A percentile compares a stretch with the other conserved stretches of the same genome.
Conservation (phyloP, 2,113 vertebrate species). For the Catharus minimus region DNA sequence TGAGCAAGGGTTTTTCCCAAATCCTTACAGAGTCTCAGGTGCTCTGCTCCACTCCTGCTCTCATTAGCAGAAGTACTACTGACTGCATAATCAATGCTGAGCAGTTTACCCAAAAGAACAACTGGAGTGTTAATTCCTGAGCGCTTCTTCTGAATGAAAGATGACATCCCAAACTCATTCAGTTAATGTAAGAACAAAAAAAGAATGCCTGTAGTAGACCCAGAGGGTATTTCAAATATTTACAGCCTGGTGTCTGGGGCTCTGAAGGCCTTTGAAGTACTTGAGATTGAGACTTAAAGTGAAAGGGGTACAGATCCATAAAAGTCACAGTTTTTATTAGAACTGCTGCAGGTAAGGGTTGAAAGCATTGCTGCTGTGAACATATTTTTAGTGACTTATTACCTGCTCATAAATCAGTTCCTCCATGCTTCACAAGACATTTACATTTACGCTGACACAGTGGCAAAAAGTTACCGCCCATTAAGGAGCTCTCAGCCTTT, state of each 20-base stretch:
- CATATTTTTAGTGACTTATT: slow-evolving; percentile 11
- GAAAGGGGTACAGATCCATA: neutral
- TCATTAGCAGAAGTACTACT: neutral
- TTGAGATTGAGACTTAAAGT: slow-evolving; percentile 34
- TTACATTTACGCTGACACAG: neutral
- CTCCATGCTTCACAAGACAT: neutral
- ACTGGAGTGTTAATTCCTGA: neutral
- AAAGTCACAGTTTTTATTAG: slow-evolving; percentile 25
- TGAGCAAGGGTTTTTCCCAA: neutral
- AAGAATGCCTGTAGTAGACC: neutral
- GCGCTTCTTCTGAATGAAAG: neutral
- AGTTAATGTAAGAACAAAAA: slow-evolving; percentile 20
- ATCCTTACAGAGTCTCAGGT: neutral
- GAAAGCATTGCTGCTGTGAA: slow-evolving; percentile 19
- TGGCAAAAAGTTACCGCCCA: neutral
- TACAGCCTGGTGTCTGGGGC: neutral
- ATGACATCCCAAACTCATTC: neutral
- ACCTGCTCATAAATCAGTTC: neutral
- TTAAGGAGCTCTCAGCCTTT: slow-evolving; percentile 20
- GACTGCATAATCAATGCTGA: neutral
- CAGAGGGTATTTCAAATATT: slow-evolving; percentile 39
- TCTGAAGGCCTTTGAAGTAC: slow-evolving; percentile 24
- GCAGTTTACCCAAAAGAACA: slow-evolving; percentile 12
- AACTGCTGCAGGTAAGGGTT: slow-evolving; percentile 41
- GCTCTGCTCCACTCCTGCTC: neutral